Conservation (phyloP, 2,113 vertebrate species). For the Gobius niger region DNA sequence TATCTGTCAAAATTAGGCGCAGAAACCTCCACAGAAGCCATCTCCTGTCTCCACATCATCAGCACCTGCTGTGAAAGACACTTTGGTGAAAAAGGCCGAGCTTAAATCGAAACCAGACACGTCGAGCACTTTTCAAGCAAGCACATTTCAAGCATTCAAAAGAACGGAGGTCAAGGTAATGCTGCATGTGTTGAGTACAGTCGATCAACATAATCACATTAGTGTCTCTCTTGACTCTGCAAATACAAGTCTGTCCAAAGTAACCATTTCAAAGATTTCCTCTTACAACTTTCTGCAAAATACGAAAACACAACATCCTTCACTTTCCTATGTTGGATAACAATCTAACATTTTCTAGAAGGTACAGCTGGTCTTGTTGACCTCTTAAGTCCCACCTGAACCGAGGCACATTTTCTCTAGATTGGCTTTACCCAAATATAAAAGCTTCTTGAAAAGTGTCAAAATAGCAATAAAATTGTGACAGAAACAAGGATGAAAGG, state of each 20-base stretch:
- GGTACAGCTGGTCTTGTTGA: background rate
- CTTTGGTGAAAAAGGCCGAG: slow-evolving; percentile 91
- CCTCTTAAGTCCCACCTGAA: no score
- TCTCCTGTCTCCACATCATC: slow-evolving; percentile 84
- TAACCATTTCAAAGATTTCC: background rate
- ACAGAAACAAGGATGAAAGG: no score
- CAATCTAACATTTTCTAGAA: background rate
- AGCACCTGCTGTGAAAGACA: slow-evolving; percentile 89
- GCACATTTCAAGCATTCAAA: slow-evolving; percentile 95
- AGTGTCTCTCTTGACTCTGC: slow-evolving; percentile 9
- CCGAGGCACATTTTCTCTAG: background rate
- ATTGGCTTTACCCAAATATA: no score
- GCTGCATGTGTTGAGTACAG: background rate
- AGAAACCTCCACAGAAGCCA: slow-evolving; percentile 93
- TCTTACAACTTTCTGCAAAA: background rate
- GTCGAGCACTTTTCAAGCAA: slow-evolving; percentile 87
- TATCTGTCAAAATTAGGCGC: slow-evolving; percentile 78
- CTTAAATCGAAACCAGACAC: slow-evolving; percentile 89
- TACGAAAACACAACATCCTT: background rate
- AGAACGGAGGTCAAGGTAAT: slow-evolving; percentile 94
- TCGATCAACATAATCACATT: background rate
- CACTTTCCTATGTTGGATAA: background rate
- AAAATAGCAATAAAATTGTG: no score
- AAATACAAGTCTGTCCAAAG: slow-evolving; percentile 14
- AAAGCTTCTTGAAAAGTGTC: no score